A percentile compares a stretch with the other conserved stretches of the same genome.
Evolutionary conservation across 92 coral and sea anemone genomes (phyloP).

Genomic region (Plumapathes pennacea): DNA sequence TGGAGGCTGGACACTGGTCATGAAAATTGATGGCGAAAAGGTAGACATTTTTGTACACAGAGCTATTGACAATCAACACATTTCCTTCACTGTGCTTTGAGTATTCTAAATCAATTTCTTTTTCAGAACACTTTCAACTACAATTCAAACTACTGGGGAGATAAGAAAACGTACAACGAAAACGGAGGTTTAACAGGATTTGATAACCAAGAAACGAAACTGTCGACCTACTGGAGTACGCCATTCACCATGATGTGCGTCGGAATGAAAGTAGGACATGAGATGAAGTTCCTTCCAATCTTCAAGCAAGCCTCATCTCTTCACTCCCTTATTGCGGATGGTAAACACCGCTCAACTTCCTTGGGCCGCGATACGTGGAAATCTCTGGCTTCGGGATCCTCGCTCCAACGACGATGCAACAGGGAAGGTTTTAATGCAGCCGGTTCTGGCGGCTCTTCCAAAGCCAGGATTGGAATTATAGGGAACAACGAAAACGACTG

Average conservation of each 20-base stretch:
- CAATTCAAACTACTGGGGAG: too few relatives aligned
- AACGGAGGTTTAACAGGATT: not conserved
- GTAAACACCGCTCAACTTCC: not conserved
- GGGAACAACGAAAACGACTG: conserved; percentile 1
- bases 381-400: conserved; percentile 3
- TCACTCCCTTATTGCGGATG: conserved; percentile 1
- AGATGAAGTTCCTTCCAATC: not conserved
- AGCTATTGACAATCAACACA: too few relatives aligned
- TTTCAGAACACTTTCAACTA: too few relatives aligned
- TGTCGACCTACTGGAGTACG: conserved; percentile 3
- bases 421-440: conserved; percentile 3
- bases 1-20: too few relatives aligned
- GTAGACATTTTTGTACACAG: too few relatives aligned
- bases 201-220: conserved; percentile 6
- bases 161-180: not conserved
- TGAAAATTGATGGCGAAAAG: too few relatives aligned
- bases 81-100: too few relatives aligned
- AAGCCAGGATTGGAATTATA: conserved; percentile 5
- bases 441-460: not conserved
- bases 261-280: not conserved
- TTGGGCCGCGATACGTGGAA: not conserved
- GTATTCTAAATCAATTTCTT: too few relatives aligned
- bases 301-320: not conserved
- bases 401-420: not conserved
- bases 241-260: conserved; percentile 1